Evolutionary conservation across 2,113 vertebrate species (phyloP).

Genomic region (Motacilla alba): DNA sequence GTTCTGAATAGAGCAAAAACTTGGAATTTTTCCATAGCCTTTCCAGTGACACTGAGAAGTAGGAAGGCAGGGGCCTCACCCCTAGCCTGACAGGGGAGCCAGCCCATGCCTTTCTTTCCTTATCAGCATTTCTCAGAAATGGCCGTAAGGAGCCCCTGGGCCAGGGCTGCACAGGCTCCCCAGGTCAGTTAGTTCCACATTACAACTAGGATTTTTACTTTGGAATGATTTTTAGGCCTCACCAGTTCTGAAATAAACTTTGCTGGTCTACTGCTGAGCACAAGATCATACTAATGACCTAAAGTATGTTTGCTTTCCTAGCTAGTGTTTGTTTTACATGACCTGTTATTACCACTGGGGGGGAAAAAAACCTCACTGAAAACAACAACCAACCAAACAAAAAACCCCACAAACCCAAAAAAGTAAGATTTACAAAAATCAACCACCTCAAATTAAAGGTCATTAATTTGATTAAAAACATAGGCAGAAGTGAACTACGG

Average conservation of each 20-base stretch:
- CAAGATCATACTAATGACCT: not conserved
- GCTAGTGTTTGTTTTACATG: not conserved
- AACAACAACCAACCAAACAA: not conserved
- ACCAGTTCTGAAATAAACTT: not conserved
- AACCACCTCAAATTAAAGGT: not conserved
- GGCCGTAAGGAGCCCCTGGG: rapidly evolving
- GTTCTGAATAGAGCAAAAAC: rapidly evolving
- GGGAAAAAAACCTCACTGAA: too few species aligned
- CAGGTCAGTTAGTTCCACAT: rapidly evolving
- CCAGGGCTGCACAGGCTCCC: not conserved
- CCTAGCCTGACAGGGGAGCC: rapidly evolving
- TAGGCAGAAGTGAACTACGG: not conserved
- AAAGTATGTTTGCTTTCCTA: not conserved
- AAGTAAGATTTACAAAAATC: not conserved
- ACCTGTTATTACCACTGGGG: not conserved
- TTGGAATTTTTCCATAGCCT: too few species aligned
- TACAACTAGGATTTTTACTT: rapidly evolving
- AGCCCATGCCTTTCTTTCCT: rapidly evolving
- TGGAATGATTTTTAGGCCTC: not conserved
- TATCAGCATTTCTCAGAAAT: not conserved
- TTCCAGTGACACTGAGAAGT: rapidly evolving
- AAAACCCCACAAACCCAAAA: not conserved
- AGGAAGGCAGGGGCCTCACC: not conserved
- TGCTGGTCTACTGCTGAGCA: not conserved
- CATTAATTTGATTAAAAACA: not conserved